phyloP scores from a whole-genome alignment of 1,140 invertebrate species.

The Caligus rogercresseyi region DNA sequence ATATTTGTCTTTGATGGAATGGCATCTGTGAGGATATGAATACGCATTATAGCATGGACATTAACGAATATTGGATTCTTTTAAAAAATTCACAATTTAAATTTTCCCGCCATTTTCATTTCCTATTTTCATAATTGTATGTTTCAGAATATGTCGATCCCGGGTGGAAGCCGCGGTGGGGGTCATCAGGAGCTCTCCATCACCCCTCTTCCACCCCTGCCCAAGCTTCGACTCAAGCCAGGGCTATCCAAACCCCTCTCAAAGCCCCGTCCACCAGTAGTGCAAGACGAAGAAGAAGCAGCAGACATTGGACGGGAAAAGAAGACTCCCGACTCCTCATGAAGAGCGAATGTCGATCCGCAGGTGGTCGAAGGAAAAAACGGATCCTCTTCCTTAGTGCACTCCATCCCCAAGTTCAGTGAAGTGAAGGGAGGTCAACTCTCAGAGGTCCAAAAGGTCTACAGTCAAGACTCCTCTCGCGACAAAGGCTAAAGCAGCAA shows the following conservation, averaged over 20 bases:
- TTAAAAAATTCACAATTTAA: too few species aligned
- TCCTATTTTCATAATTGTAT: too few species aligned
- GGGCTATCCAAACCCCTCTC: background rate
- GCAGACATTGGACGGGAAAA: background rate
- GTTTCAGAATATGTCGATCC: background rate
- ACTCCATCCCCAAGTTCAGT: background rate
- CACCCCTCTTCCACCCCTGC: background rate
- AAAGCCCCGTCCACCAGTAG: background rate
- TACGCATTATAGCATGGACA: too few species aligned
- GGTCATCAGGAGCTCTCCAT: background rate
- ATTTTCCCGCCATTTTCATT: too few species aligned
- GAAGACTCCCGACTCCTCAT: background rate
- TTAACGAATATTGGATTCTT: too few species aligned
- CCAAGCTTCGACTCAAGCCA: background rate
- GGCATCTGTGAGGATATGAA: too few species aligned
- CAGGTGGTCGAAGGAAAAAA: background rate
- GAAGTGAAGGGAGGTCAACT: background rate
- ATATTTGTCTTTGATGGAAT: too few species aligned
- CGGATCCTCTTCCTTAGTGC: background rate
- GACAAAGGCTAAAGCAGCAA: background rate
- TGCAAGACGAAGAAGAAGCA: background rate
- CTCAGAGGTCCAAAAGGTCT: background rate
- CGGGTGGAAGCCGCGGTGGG: background rate
- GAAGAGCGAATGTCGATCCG: background rate
- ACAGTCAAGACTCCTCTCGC: background rate